Evolutionary conservation across 2,888 invertebrate species (phyloP).

Genomic region (Melinaea marsaeus): DNA sequence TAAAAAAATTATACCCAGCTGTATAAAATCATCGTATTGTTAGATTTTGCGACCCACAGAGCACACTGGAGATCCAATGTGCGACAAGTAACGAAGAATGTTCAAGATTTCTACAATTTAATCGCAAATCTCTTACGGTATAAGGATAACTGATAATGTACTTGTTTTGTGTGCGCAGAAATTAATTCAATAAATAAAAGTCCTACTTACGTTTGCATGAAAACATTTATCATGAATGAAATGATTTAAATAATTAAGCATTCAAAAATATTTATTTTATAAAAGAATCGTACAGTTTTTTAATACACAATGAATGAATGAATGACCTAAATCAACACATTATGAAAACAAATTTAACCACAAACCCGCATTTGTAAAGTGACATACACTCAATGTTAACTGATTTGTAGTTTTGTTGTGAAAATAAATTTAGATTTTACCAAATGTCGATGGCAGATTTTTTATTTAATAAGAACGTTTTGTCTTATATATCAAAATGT

Average conservation of each 20-base stretch:
- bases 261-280: neutral
- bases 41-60: neutral
- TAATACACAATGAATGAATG: neutral
- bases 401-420: too few relatives aligned
- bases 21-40: neutral
- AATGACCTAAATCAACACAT: neutral
- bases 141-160: neutral
- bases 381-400: too few relatives aligned
- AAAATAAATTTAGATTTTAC: too few relatives aligned
- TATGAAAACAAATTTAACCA: neutral
- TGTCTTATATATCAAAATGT: too few relatives aligned
- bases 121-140: neutral
- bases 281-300: neutral
- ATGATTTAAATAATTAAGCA: neutral
- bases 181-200: neutral
- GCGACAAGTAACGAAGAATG: slow-evolving; percentile 5
- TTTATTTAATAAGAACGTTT: too few relatives aligned
- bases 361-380: neutral
- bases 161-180: neutral
- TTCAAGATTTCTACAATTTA: slow-evolving; percentile 1
- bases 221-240: neutral
- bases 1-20: neutral
- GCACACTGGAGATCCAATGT: slow-evolving; percentile 3
- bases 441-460: too few relatives aligned
- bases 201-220: neutral